phyloP scores from a whole-genome alignment of 2,888 invertebrate species.

The Drosophila dives region DNA sequence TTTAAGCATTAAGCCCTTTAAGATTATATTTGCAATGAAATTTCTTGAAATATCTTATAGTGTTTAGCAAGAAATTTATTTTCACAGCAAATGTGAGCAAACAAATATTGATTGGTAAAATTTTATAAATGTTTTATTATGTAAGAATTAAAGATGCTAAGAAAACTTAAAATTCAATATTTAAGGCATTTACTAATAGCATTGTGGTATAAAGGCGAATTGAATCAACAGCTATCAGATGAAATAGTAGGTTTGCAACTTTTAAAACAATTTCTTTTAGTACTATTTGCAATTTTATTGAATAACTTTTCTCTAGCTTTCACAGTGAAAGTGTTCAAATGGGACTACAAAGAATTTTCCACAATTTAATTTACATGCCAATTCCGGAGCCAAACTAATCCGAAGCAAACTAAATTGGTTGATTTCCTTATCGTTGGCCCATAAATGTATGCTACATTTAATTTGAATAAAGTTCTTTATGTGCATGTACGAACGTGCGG shows the following conservation, averaged over 20 bases:
- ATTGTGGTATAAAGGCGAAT: not conserved
- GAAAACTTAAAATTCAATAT: not conserved
- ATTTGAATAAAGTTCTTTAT: constrained; percentile 50
- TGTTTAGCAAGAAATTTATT: not conserved
- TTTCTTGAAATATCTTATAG: not conserved
- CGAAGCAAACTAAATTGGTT: constrained; percentile 14
- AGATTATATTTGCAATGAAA: constrained; percentile 2
- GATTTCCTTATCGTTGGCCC: constrained; percentile 38
- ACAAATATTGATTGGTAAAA: not conserved
- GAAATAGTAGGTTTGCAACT: not conserved
- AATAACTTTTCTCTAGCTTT: not conserved
- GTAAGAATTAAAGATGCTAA: not conserved
- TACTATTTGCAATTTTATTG: not conserved
- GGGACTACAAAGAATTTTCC: not conserved
- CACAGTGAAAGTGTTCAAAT: not conserved
- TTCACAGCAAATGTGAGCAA: not conserved
- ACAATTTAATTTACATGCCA: constrained; percentile 15
- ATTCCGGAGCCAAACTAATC: constrained; percentile 33
- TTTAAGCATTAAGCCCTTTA: not conserved
- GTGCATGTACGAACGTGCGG: constrained; percentile 63
- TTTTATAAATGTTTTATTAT: not conserved
- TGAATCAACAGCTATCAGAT: not conserved
- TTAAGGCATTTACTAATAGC: not conserved
- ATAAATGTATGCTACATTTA: constrained; percentile 73
- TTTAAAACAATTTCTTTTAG: not conserved